Conservation (phyloP, 2,888 invertebrate genomes). For the Clusia tigrina region DNA sequence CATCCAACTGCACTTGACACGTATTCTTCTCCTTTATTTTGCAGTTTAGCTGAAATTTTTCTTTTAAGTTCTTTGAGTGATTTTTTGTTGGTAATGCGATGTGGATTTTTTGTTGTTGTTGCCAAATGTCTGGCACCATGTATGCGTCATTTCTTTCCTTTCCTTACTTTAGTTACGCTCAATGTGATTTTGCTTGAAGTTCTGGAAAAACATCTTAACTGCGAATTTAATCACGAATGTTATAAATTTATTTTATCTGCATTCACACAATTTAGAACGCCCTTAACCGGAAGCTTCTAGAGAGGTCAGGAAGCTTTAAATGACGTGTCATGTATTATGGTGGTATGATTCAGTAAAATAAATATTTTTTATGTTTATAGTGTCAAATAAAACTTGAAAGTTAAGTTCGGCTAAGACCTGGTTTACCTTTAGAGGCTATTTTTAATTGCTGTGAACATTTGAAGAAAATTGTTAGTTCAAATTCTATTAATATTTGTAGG, state of each 20-base stretch:
- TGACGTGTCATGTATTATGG: neutral
- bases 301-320: too few species aligned
- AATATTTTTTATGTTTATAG: too few species aligned
- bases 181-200: neutral
- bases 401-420: too few species aligned
- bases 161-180: neutral
- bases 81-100: too few species aligned
- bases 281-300: slow-evolving; percentile 3
- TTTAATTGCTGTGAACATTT: too few species aligned
- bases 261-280: neutral
- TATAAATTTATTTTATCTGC: neutral
- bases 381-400: too few species aligned
- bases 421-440: too few species aligned
- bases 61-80: neutral
- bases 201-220: neutral
- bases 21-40: slow-evolving; percentile 2
- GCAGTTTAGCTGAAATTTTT: neutral
- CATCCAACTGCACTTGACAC: slow-evolving; percentile 10
- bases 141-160: slow-evolving; percentile 6
- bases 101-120: neutral
- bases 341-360: too few species aligned
- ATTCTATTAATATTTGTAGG: too few species aligned
- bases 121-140: neutral
- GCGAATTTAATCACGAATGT: neutral
- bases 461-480: too few species aligned